Evolutionary conservation across 2,113 vertebrate species (phyloP), one percentile per base, ranked within the genome.

Genomic region (Cacatua alba): DNA sequence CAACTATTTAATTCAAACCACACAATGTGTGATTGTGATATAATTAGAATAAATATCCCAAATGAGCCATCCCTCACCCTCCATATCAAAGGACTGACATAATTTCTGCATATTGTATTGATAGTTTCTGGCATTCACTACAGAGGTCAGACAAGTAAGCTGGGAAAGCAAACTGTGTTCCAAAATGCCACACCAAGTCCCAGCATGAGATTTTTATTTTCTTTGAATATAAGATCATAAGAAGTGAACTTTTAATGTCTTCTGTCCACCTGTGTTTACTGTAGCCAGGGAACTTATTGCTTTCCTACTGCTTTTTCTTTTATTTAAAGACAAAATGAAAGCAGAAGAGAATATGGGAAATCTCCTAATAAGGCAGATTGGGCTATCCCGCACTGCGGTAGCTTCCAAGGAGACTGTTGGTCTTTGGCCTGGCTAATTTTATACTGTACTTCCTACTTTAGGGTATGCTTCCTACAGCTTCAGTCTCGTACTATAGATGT

Each of bases 11-110:
- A 97, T 97, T 97, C 89, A 97, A 97, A 95, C 88, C 90, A 94
- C 86, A 98, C n/a, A 81, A 95, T 88, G 93, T 95, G 78, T 59
- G 49, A 79, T 94, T 92, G 62, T 98, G 97, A 98, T 96, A 94
- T 97, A 97, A 98, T 96, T 97, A 95, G 97, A 98, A 96, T 74
- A 98, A 98, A 96, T 92, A 97, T 82, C 82, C 92, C 89, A 94
- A 94, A 94, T 78, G 92, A 96, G 39, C 90, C 84, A 78, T 96
- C 89, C 52, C 62, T 95, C 68, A 88, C 52, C 63, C 94, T 97
- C 96, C 95, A 96, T 97, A 95, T 95, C 97, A 97, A 84, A 96
- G 93, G 62, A 33, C 51, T 98, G 97, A 98, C 94, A 97, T 98
- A 17, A 97, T 95, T 97, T 97, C 95, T 97, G 95, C 94, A 90